A percentile compares a stretch with the other conserved stretches of the same genome.
These are phyloP conservation scores for Punctoribates punctum DNA, from an alignment of 2,888 invertebrate species.

Conservation along the genomic window DNA sequence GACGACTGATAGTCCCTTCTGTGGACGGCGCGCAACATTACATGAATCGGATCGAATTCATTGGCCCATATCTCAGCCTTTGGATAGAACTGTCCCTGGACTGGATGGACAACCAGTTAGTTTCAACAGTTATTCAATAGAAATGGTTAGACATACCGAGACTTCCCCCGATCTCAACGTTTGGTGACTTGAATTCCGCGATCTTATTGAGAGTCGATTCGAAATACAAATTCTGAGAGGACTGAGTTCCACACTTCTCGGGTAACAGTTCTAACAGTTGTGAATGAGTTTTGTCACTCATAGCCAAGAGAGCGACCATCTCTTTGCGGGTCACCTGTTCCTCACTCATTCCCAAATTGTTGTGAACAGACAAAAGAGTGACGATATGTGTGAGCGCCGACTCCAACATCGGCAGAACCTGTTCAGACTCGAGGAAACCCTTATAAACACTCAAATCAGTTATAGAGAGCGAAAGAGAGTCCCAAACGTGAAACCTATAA, in stretches of 20 bases:
- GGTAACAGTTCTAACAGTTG: constrained; percentile 93
- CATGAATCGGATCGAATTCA: constrained; percentile 90
- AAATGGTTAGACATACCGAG: constrained; percentile 50
- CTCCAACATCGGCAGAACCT: constrained; percentile 85
- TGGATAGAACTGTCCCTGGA: constrained; percentile 41
- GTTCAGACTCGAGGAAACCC: constrained; percentile 66
- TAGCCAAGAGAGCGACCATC: constrained; percentile 86
- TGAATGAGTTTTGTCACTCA: constrained; percentile 91
- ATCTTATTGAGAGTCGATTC: constrained; percentile 79
- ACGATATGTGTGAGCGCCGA: constrained; percentile 86
- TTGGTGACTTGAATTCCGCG: constrained; percentile 81
- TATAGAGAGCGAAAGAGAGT: constrained; percentile 61
- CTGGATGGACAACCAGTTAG: constrained; percentile 3
- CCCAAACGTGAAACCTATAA: constrained; percentile 70
- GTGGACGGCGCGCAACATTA: constrained; percentile 82
- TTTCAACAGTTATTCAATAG: background rate
- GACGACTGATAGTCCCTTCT: constrained; percentile 87
- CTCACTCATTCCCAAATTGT: constrained; percentile 65
- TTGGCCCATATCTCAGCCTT: constrained; percentile 74
- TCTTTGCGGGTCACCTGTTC: constrained; percentile 72
- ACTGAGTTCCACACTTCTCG: constrained; percentile 78
- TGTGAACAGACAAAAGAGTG: constrained; percentile 78
- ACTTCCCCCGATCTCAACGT: constrained; percentile 70
- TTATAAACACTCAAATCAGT: constrained; percentile 51
- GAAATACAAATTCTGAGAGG: constrained; percentile 72